Percentiles rank a stretch among this genome's conserved stretches.
Conservation (phyloP, 2,888 invertebrate species). For the Pseudococcus longispinus region DNA sequence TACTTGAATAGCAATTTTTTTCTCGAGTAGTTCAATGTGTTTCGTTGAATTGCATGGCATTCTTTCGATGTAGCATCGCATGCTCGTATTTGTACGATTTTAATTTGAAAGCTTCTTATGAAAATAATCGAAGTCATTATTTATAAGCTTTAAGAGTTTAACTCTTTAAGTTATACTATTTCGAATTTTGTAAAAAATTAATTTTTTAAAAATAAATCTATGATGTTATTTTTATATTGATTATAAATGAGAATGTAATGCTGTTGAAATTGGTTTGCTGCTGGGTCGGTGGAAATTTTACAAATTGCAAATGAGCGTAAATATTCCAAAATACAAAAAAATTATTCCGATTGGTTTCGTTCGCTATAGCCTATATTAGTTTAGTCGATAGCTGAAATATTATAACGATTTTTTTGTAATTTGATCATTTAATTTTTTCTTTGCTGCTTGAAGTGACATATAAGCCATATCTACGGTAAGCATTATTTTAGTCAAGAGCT, state of each 20-base stretch:
- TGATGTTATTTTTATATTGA: background rate
- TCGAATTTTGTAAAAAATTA: background rate
- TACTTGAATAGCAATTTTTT: background rate
- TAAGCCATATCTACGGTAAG: slow-evolving; percentile 48
- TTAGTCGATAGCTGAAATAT: background rate
- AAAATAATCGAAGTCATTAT: slow-evolving; percentile 36
- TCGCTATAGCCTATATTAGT: background rate
- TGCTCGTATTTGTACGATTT: background rate
- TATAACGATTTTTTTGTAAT: slow-evolving; percentile 29
- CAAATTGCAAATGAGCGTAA: background rate
- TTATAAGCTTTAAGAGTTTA: background rate
- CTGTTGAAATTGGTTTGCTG: slow-evolving; percentile 26
- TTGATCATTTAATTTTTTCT: slow-evolving; percentile 32
- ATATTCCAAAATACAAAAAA: background rate
- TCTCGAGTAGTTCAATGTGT: background rate
- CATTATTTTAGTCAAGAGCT: slow-evolving; percentile 14
- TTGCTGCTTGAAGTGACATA: slow-evolving; percentile 51
- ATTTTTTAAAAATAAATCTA: slow-evolving; percentile 36
- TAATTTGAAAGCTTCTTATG: background rate
- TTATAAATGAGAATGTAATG: background rate
- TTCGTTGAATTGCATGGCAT: background rate
- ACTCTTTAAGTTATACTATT: background rate
- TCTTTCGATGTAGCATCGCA: background rate
- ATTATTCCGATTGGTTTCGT: background rate
- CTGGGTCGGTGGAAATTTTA: background rate